phyloP scores from a whole-genome alignment of 2,113 vertebrate species.

The Alectura lathami region DNA sequence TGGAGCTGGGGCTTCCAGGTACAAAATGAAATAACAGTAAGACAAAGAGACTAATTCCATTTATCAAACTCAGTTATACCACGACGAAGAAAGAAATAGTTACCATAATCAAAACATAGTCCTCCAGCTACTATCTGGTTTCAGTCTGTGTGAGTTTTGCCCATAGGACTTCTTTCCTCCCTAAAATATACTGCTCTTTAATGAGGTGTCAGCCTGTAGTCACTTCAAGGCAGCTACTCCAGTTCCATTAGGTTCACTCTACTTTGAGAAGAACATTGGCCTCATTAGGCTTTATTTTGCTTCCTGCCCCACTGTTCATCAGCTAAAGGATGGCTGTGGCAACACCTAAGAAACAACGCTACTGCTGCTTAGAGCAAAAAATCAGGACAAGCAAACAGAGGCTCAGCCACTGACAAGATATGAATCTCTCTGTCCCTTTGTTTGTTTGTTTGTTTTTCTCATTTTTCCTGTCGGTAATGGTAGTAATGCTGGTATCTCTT shows the following conservation, averaged over 20 bases:
- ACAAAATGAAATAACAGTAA: not conserved
- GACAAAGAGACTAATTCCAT: not conserved
- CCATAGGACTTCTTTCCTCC: not conserved
- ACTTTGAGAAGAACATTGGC: not conserved
- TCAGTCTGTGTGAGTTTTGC: not conserved
- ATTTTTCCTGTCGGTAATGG: not conserved
- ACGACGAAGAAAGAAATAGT: not conserved
- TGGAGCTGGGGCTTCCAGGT: not conserved
- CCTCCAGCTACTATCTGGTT: not conserved
- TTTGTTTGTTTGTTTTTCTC: not conserved
- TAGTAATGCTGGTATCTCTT: not conserved
- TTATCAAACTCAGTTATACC: not conserved
- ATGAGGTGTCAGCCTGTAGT: not conserved
- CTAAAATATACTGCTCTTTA: not conserved
- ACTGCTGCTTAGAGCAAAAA: not conserved
- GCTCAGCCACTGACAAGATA: not conserved
- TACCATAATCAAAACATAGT: not conserved
- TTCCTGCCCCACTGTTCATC: not conserved
- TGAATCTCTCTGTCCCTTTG: not conserved
- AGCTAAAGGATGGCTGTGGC: not conserved
- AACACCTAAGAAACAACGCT: not conserved
- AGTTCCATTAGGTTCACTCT: not conserved
- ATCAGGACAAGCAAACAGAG: not conserved
- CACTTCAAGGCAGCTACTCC: not conserved
- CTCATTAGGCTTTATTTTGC: not conserved